Evolutionary conservation across 2,113 vertebrate species (phyloP).

Genomic region (Forbesichthys papilliferus): DNA sequence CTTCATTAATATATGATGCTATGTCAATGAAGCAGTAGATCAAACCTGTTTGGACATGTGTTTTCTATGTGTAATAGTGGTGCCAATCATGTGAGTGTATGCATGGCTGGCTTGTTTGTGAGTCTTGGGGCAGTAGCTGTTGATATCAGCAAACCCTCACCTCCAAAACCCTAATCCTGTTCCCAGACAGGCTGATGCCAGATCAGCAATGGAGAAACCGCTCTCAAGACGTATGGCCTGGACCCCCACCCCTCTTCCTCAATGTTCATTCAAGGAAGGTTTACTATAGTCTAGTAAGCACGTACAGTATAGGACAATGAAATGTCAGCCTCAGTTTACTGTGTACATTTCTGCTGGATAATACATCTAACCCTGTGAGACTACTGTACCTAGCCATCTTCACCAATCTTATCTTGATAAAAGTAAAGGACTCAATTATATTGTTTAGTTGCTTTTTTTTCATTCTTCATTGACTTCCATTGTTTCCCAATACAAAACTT

Average conservation of each 20-base stretch:
- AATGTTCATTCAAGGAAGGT: neutral
- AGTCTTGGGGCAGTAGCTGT: conserved; percentile 47
- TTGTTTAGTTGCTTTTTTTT: too few relatives aligned
- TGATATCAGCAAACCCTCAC: conserved; percentile 62
- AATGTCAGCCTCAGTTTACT: too few relatives aligned
- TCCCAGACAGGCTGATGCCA: conserved; percentile 74
- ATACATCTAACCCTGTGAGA: too few relatives aligned
- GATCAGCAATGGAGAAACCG: conserved; percentile 55
- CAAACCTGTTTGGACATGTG: conserved; percentile 34
- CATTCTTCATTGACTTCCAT: too few relatives aligned
- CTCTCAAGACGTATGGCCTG: conserved; percentile 42
- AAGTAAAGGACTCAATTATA: too few relatives aligned
- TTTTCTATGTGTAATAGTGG: conserved; percentile 46
- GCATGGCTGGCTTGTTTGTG: conserved; percentile 44
- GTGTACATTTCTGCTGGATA: too few relatives aligned
- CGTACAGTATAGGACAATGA: too few relatives aligned
- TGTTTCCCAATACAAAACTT: too few relatives aligned
- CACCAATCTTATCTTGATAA: too few relatives aligned
- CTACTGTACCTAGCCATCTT: too few relatives aligned
- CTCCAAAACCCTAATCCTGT: conserved; percentile 68
- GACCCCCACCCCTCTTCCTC: neutral
- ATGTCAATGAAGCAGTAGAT: conserved; percentile 24
- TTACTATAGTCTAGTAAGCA: neutral
- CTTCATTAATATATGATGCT: conserved; percentile 20
- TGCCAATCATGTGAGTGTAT: conserved; percentile 48